These are phyloP conservation scores for Corythaixoides concolor DNA, from an alignment of 2,113 vertebrate genomes.

Conservation along the genomic window DNA sequence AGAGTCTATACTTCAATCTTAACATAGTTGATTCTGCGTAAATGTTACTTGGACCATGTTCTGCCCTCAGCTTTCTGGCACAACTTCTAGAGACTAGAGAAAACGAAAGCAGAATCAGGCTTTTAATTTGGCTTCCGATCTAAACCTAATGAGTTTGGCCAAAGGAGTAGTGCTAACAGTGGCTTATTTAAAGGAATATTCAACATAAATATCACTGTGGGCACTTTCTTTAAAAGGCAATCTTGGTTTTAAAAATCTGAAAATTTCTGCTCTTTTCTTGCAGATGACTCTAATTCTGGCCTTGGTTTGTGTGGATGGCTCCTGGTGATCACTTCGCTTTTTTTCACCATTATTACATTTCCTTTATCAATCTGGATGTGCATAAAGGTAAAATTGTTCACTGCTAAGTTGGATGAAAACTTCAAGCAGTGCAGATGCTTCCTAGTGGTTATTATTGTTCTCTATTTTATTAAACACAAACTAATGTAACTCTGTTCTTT, in stretches of 20 bases:
- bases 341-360: conserved; percentile 81
- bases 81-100: background rate
- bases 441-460: background rate
- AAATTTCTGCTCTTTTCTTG: background rate
- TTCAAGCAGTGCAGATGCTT: background rate
- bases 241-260: background rate
- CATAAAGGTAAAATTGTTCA: conserved; percentile 85
- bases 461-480: background rate
- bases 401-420: background rate
- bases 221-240: background rate
- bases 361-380: conserved; percentile 93
- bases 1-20: background rate
- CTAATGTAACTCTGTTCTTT: background rate
- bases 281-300: background rate
- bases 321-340: conserved; percentile 77
- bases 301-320: conserved; percentile 87
- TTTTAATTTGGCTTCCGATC: background rate
- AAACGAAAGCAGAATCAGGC: background rate
- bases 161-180: background rate
- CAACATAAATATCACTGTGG: background rate
- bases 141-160: background rate
- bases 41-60: background rate
- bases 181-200: background rate
- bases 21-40: background rate
- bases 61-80: background rate